Conservation (phyloP, 2,113 vertebrate species). For the Hystrix cristata region DNA sequence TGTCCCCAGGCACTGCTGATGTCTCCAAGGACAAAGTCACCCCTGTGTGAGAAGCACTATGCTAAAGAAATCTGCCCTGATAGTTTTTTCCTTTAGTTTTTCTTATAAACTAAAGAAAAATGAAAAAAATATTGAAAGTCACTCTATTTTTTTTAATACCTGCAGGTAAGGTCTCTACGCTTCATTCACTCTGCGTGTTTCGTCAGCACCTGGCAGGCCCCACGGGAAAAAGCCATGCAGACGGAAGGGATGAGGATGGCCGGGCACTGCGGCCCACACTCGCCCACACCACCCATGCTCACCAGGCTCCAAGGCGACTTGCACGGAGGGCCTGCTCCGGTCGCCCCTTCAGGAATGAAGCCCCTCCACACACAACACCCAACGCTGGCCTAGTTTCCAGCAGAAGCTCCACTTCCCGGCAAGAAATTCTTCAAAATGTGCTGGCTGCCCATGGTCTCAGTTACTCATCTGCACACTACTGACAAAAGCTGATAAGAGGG, state of each 20-base stretch:
- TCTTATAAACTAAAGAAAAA: neutral
- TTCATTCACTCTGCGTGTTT: neutral
- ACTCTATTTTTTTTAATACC: neutral
- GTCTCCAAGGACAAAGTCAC: neutral
- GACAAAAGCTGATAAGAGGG: too few species aligned
- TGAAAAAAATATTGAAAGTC: neutral
- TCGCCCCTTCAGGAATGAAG: neutral
- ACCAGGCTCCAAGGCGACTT: neutral
- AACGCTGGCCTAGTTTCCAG: neutral
- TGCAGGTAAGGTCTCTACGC: neutral
- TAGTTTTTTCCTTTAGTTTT: neutral
- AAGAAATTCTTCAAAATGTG: neutral
- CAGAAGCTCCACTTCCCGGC: neutral
- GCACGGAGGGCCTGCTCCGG: too few species aligned
- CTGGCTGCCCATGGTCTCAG: fast-evolving
- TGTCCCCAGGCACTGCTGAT: neutral
- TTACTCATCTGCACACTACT: fast-evolving
- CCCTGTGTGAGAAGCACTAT: neutral
- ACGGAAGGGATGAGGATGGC: neutral
- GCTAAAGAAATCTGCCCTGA: neutral
- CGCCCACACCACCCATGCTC: fast-evolving
- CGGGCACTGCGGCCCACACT: fast-evolving
- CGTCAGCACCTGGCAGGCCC: neutral
- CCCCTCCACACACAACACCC: fast-evolving
- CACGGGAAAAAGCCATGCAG: neutral